Evolutionary conservation across 2,113 vertebrate species (phyloP).

Genomic region (Leuciscus idus): DNA sequence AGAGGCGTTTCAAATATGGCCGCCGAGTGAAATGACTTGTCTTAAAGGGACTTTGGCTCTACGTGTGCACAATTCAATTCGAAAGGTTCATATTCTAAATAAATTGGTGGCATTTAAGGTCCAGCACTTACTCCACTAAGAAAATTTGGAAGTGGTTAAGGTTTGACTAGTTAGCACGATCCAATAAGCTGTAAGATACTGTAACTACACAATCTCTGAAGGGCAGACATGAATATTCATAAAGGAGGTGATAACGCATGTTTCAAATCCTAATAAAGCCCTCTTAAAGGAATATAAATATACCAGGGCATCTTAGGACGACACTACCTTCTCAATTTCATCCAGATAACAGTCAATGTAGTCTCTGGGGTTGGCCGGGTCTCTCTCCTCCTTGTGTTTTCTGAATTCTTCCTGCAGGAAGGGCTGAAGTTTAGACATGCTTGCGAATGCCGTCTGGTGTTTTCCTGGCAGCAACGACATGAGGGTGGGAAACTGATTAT

Average conservation of each 20-base stretch:
- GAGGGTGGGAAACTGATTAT: slow-evolving; percentile 42
- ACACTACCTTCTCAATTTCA: slow-evolving; percentile 42
- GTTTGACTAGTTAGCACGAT: neutral
- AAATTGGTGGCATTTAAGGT: neutral
- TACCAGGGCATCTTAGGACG: neutral
- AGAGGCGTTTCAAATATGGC: no score
- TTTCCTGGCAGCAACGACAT: slow-evolving; percentile 39
- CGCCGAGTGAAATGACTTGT: no score
- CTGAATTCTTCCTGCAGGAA: slow-evolving; percentile 31
- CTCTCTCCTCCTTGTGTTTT: slow-evolving; percentile 33
- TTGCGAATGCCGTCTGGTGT: slow-evolving; percentile 35
- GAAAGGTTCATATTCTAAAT: neutral
- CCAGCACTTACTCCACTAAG: neutral
- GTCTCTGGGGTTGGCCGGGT: slow-evolving; percentile 36
- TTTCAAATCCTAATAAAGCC: neutral
- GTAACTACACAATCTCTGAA: neutral
- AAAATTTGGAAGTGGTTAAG: neutral
- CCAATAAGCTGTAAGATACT: neutral
- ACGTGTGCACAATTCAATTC: neutral
- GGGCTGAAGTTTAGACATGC: slow-evolving; percentile 15
- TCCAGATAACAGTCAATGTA: slow-evolving; percentile 50
- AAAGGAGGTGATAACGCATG: neutral
- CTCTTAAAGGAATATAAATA: neutral
- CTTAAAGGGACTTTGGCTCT: no score
- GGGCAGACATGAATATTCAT: neutral